Base-by-base conservation (phyloP, 2,797 vertebrate genomes). In the Fratercula arctica region DNA sequence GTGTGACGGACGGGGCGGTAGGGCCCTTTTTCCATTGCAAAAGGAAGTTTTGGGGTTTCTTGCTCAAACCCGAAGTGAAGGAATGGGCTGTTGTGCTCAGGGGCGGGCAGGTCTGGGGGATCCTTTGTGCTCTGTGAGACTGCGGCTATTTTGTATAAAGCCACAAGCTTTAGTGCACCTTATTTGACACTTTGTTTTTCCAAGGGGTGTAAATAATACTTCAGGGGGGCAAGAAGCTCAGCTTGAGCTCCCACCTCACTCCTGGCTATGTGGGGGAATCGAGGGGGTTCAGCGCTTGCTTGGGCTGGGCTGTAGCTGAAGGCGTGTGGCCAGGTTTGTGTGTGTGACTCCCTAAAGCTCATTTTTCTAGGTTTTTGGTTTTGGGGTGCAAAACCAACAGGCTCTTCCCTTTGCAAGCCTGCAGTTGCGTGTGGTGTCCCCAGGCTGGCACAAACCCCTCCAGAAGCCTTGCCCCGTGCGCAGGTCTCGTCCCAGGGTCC, bases 291-390 rank as follows among this genome's bases (percentile, higher is more conserved):
- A 31, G 18, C 0, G 3, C 64, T 51, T 63, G 35, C 54, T 43
- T 21, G 26, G 26, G 7, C 63, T 72, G 59, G 23, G 21, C 51
- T 89, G 21, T 20, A 29, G 67, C 45, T 53, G 72, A 3, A 6
- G 17, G 24, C 0, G 0, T 11, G 45, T 39, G 54, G 35, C 54
- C 24, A 2, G 0, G 0, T 0, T 6, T 10, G 11, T 16, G 9
- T 31, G 11, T 31, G 50, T 26, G 17, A 12, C 64, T 67, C 57
- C 26, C 43, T 53, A 17, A 75, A 89, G 41, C 20, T 46, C 6
- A 3, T 50, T 79, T 81, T 45, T 37, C 8, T 20, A 4, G 16
- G 2, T 4, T 70, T 81, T 48, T 37, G 17, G 2, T 29, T 92
- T 64, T 23, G 85, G 79, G 75, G 23, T 61, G 43, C 3, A 3